These are phyloP conservation scores for Potamilus streckersoni DNA, from an alignment of 1,140 invertebrate species.

Conservation along the genomic window DNA sequence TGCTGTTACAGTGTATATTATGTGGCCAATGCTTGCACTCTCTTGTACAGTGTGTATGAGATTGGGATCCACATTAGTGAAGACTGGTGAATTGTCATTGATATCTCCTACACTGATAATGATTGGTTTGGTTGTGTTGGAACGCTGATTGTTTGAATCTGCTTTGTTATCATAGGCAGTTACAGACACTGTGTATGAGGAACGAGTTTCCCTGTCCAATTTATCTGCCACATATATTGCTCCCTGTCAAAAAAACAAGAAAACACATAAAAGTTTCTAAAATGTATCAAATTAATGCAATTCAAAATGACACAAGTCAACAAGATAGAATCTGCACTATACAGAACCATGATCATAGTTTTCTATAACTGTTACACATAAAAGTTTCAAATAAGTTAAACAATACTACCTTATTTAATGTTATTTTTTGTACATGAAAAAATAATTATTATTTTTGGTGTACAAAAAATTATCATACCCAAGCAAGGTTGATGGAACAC, in stretches of 20 bases:
- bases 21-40: constrained; percentile 11
- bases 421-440: no score
- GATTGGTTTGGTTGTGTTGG: constrained; percentile 34
- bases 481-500: no score
- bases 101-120: constrained; percentile 42
- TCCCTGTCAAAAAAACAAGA: constrained; percentile 33
- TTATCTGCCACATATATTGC: constrained; percentile 35
- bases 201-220: constrained; percentile 46
- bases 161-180: constrained; percentile 42
- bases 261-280: neutral
- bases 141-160: constrained; percentile 33
- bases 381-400: no score
- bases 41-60: constrained; percentile 30
- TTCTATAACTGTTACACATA: no score
- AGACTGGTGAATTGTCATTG: constrained; percentile 52
- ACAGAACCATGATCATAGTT: no score
- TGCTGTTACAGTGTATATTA: constrained; percentile 40
- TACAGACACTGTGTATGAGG: constrained; percentile 41
- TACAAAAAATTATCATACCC: no score
- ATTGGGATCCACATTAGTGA: constrained; percentile 27
- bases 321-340: no score
- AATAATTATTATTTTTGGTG: no score
- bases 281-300: no score
- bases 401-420: no score
- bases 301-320: no score